phyloP scores from a whole-genome alignment of 1,140 invertebrate genomes.

The Scaptodrosophila lebanonensis region DNA sequence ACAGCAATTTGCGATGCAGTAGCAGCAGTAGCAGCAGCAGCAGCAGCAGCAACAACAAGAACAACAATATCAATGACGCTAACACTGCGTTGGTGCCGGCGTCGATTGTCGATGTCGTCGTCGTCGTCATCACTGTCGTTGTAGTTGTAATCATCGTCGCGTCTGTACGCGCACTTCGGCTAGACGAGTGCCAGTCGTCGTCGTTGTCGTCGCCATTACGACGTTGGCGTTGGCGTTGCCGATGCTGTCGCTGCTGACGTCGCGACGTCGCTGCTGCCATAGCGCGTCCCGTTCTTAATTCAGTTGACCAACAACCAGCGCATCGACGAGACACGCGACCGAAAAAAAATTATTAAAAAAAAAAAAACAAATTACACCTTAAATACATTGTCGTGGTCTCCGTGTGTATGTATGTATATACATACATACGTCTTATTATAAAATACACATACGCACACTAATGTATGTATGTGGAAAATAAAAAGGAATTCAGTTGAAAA shows the following conservation, averaged over 20 bases:
- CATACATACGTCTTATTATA: too few relatives aligned
- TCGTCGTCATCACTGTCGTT: not conserved
- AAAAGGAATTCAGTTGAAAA: not conserved
- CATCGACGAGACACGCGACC: conserved; percentile 66
- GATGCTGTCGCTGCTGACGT: conserved; percentile 18
- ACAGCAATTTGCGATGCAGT: not conserved
- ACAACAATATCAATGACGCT: conserved; percentile 10
- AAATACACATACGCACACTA: not conserved
- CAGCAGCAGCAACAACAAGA: conserved; percentile 38
- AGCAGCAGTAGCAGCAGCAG: conserved; percentile 7
- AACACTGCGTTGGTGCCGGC: conserved; percentile 14
- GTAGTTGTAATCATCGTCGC: not conserved
- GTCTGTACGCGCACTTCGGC: conserved; percentile 36
- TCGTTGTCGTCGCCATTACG: not conserved
- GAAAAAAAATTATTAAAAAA: conserved; percentile 22
- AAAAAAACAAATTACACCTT: conserved; percentile 15
- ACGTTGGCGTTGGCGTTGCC: not conserved
- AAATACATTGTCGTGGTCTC: conserved; percentile 4
- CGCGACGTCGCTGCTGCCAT: conserved; percentile 34
- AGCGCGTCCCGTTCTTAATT: conserved; percentile 67
- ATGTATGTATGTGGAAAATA: conserved; percentile 2
- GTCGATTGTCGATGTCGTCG: conserved; percentile 10
- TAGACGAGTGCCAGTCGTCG: conserved; percentile 32
- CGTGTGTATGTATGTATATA: conserved; percentile 8
- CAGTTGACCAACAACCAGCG: conserved; percentile 75